Percentiles rank a stretch among this genome's conserved stretches.
Conservation (phyloP, 2,888 invertebrate genomes). For the Prenolepis imparis region DNA sequence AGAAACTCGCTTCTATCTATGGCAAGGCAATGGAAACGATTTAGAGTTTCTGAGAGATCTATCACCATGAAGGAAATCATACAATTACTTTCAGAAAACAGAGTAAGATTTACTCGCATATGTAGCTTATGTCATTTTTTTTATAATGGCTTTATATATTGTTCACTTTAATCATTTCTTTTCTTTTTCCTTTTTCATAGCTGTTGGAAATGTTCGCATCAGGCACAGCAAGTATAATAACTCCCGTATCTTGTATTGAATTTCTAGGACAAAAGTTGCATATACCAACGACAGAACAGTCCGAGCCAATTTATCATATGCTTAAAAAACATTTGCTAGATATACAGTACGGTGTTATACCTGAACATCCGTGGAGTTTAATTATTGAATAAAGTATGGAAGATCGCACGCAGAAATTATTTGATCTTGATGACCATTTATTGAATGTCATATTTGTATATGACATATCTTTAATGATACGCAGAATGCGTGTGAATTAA, state of each 20-base stretch:
- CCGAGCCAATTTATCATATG: slow-evolving; percentile 91
- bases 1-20: slow-evolving; percentile 95
- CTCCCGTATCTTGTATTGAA: slow-evolving; percentile 95
- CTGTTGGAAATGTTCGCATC: slow-evolving; percentile 98
- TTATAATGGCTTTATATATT: background rate
- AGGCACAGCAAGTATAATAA: slow-evolving; percentile 98
- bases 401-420: background rate
- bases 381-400: slow-evolving; percentile 87
- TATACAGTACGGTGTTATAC: slow-evolving; percentile 95
- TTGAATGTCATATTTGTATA: background rate
- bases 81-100: slow-evolving; percentile 91
- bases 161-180: background rate
- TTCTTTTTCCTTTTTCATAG: slow-evolving; percentile 87
- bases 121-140: background rate
- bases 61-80: slow-evolving; percentile 95
- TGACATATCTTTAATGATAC: background rate
- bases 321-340: slow-evolving; percentile 93
- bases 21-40: slow-evolving; percentile 94
- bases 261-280: slow-evolving; percentile 90
- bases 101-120: slow-evolving; percentile 89
- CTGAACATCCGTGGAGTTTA: slow-evolving; percentile 93
- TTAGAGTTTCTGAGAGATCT: slow-evolving; percentile 92
- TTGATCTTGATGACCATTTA: background rate
- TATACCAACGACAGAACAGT: slow-evolving; percentile 92
- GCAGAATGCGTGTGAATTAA: background rate